Percentiles rank a stretch among this genome's conserved stretches.
Evolutionary conservation across 1,140 invertebrate species (phyloP).

Genomic region (Phenacoccus solenopsis): DNA sequence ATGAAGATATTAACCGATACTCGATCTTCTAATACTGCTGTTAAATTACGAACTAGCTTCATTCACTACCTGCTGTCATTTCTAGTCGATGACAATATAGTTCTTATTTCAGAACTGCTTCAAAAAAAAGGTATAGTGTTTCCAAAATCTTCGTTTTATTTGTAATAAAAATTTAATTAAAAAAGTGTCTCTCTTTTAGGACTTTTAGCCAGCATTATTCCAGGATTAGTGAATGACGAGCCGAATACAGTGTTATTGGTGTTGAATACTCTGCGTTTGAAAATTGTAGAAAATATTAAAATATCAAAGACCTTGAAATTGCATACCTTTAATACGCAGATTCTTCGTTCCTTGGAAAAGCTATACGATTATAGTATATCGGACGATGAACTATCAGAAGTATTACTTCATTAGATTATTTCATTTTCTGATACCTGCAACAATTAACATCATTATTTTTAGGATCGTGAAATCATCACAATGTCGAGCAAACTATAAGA

Average conservation of each 20-base stretch:
- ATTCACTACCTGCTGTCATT: not conserved
- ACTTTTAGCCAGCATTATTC: not conserved
- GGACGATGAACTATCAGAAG: not conserved
- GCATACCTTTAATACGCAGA: not conserved
- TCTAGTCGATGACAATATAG: not conserved
- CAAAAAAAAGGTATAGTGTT: slow-evolving; percentile 6
- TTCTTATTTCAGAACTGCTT: not conserved
- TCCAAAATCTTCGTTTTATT: not conserved
- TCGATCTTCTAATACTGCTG: not conserved
- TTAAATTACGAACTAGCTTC: not conserved
- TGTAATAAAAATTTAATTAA: not conserved
- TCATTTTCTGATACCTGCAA: not conserved
- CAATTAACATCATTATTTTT: not conserved
- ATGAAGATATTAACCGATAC: not conserved
- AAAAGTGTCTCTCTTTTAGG: not conserved
- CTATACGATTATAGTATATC: not conserved
- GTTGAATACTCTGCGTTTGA: not conserved
- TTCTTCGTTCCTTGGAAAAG: not conserved
- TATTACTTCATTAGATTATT: too few relatives aligned
- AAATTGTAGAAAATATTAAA: slow-evolving; percentile 10
- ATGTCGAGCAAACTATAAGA: not conserved
- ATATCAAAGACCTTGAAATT: not conserved
- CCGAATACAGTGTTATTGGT: not conserved
- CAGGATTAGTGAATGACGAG: not conserved
- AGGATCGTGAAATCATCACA: not conserved